phyloP scores from a whole-genome alignment of 2,888 invertebrate genomes.

The Drosophila acutilabella region DNA sequence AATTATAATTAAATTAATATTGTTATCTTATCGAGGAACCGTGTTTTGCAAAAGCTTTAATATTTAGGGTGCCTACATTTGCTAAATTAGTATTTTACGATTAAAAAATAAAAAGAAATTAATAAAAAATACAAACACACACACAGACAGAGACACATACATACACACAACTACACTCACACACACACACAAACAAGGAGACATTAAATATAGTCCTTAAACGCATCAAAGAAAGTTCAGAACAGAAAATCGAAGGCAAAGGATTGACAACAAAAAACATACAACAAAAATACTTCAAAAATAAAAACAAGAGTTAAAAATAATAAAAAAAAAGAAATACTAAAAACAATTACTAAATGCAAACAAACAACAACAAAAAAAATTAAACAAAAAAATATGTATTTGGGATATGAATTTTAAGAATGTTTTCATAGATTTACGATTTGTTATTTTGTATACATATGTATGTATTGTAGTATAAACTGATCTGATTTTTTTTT shows the following conservation, averaged over 20 bases:
- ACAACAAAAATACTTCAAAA: conserved; percentile 24
- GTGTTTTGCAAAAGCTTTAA: conserved; percentile 86
- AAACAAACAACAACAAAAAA: conserved; percentile 28
- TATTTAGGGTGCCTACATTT: conserved; percentile 86
- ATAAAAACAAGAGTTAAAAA: conserved; percentile 4
- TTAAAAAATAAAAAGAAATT: conserved; percentile 43
- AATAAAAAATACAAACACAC: conserved; percentile 37
- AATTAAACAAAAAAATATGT: conserved; percentile 41
- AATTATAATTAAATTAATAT: conserved; percentile 53
- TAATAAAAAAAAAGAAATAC: conserved; percentile 12
- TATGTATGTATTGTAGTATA: conserved; percentile 70
- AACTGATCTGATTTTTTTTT: conserved; percentile 74
- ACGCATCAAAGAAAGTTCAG: conserved; percentile 51
- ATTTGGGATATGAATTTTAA: conserved; percentile 79
- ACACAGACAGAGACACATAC: conserved; percentile 33
- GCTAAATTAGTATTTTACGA: conserved; percentile 85
- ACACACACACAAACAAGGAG: conserved; percentile 28
- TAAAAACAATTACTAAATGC: conserved; percentile 20
- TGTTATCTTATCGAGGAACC: conserved; percentile 83
- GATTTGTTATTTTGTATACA: conserved; percentile 79
- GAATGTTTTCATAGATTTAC: conserved; percentile 79
- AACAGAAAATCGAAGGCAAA: conserved; percentile 25
- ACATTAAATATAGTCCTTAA: conserved; percentile 48
- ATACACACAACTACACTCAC: conserved; percentile 22
- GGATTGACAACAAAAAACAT: conserved; percentile 31